Conservation (phyloP, 2,797 vertebrate genomes). For the Hippocampus kuda region DNA sequence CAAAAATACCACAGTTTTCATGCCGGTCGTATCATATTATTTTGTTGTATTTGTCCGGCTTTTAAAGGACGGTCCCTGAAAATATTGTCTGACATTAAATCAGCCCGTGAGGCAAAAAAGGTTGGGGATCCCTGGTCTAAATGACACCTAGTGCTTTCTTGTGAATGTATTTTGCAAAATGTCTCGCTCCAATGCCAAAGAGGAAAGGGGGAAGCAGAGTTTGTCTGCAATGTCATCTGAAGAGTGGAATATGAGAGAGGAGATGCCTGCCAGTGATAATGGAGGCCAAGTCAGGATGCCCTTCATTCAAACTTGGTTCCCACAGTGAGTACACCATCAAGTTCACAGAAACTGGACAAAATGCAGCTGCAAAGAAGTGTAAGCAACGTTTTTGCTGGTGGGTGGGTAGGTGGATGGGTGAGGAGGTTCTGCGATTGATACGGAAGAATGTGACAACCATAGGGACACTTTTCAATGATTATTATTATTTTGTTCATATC, state of each 20-base stretch:
- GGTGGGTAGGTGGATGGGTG: not conserved
- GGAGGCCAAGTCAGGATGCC: slow-evolving; percentile 31
- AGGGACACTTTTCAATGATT: not conserved
- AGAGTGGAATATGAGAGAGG: slow-evolving; percentile 14
- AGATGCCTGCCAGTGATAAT: slow-evolving; percentile 12
- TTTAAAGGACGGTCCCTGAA: too few relatives aligned
- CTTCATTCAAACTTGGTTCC: slow-evolving; percentile 35
- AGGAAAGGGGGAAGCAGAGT: not conserved
- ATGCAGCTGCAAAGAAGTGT: not conserved
- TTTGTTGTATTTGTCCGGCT: too few relatives aligned
- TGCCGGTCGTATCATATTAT: too few relatives aligned
- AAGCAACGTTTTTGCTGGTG: not conserved
- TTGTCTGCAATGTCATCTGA: not conserved
- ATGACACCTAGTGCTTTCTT: not conserved
- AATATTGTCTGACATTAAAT: too few relatives aligned
- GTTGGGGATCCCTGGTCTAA: not conserved
- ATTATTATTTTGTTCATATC: not conserved
- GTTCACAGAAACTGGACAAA: slow-evolving; percentile 12
- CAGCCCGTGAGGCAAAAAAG: too few relatives aligned
- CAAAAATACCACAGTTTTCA: too few relatives aligned
- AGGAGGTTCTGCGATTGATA: not conserved
- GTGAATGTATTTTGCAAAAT: not conserved
- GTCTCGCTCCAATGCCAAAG: not conserved
- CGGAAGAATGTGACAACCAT: not conserved
- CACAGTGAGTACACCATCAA: slow-evolving; percentile 25